Conservation (phyloP, 2,888 invertebrate species). For the Aspidiotus destructor region DNA sequence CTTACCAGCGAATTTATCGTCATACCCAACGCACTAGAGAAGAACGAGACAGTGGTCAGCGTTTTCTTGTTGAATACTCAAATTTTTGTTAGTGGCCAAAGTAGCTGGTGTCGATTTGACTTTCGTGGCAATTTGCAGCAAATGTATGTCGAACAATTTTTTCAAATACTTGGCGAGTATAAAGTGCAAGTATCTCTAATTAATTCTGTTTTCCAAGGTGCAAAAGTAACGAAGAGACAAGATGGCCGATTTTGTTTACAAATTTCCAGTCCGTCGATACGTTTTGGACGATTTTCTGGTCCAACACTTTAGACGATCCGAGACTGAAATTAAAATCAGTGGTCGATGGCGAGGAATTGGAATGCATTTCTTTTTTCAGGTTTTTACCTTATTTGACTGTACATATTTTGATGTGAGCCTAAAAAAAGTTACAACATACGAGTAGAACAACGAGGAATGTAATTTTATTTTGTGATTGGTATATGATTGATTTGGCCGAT, state of each 20-base stretch:
- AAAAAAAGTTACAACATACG: no score
- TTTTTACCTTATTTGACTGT: slow-evolving; percentile 1
- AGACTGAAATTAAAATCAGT: slow-evolving; percentile 57
- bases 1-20: slow-evolving; percentile 85
- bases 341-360: slow-evolving; percentile 47
- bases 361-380: slow-evolving; percentile 51
- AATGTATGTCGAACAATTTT: slow-evolving; percentile 39
- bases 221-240: slow-evolving; percentile 48
- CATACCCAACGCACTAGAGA: slow-evolving; percentile 72
- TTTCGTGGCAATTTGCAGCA: slow-evolving; percentile 64
- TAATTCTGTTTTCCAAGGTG: slow-evolving; percentile 38
- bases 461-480: no score
- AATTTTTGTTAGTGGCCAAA: slow-evolving; percentile 66
- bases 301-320: slow-evolving; percentile 67
- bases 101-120: slow-evolving; percentile 66
- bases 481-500: no score
- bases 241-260: slow-evolving; percentile 66
- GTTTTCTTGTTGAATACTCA: slow-evolving; percentile 57
- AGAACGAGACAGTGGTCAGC: slow-evolving; percentile 55
- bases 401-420: no score
- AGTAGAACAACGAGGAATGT: no score
- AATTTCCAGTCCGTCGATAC: slow-evolving; percentile 60
- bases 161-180: neutral
- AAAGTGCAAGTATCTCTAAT: neutral
- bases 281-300: slow-evolving; percentile 69